These are phyloP conservation scores for Maconellicoccus hirsutus DNA, from an alignment of 1,140 invertebrate genomes.

Conservation along the genomic window DNA sequence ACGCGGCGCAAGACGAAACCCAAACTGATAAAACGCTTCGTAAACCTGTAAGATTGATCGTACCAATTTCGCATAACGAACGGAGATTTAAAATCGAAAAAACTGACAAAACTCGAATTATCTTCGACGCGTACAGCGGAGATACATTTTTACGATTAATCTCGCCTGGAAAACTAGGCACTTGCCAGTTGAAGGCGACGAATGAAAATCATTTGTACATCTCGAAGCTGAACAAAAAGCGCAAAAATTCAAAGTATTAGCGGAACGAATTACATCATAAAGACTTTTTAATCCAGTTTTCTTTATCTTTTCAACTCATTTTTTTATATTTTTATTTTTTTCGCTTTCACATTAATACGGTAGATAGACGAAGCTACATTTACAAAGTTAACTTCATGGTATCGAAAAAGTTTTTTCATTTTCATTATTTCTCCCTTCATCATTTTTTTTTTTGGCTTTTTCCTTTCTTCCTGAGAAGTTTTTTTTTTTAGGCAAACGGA, in stretches of 20 bases:
- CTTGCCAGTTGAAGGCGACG: no score
- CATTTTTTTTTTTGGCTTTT: not conserved
- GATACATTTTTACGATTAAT: no score
- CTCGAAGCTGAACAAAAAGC: not conserved
- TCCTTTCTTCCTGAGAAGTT: not conserved
- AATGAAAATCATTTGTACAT: no score
- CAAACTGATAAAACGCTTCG: no score
- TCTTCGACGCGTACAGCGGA: no score
- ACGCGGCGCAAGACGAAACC: no score
- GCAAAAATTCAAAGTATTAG: not conserved
- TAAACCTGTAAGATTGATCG: no score
- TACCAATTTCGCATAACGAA: no score
- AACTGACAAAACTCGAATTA: no score
- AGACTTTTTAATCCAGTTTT: conserved; percentile 9
- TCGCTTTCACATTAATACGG: conserved; percentile 1
- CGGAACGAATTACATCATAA: conserved; percentile 4
- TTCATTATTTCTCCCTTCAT: conserved; percentile 5
- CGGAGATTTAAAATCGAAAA: no score
- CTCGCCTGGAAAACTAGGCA: no score
- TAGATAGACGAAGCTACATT: not conserved
- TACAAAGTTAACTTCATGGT: conserved; percentile 5
- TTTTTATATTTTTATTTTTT: conserved; percentile 4
- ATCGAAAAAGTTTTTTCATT: conserved; percentile 9
- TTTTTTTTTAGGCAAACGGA: not conserved
- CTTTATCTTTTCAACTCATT: conserved; percentile 5